Evolutionary conservation across 2,113 vertebrate species (phyloP), one percentile per base, ranked within the genome.

Genomic region (Xiphophorus maculatus): DNA sequence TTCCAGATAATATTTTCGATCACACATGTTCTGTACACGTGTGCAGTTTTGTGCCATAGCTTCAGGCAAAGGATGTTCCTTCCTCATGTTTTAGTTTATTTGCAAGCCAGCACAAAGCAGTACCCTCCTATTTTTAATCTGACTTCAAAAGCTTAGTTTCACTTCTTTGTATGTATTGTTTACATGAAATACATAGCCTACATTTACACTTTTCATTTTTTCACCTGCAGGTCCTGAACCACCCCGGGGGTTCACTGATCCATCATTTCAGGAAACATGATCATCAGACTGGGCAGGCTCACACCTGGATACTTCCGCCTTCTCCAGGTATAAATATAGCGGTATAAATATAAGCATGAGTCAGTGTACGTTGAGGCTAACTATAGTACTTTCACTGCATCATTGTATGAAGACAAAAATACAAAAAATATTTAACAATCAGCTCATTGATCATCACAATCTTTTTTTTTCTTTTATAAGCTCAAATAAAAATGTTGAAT

Each of bases 281-380:
- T 95, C 90, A 97, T 98, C 94, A 93, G 95, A 73, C 96, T 98
- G 76, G 94, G 94, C n/a, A 94, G 94, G 67, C 91, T 99, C 79
- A 98, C 97, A 9, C 97, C 97, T 1, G 96, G 97, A 35, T 99
- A 99, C 63, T 98, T 97, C 85, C 96, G 96, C 28, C 95, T 98
- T 74, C 94, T 98, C 54, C 97, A 98, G 95, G 97, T 98, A 79
- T 5, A 74, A 28, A 28, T 28, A 28, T 28, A 28, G 28, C 14
- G 11, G 25, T 11, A 25, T n/a, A 10, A 58, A 58, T n/a, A 58
- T 58, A n/a, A 58, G 22, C 7, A 54, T 3, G 51, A 10, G 5
- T 3, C 5, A 7, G 19, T 54, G 19, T 51, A 54, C 19, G 48
- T 11, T 37, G 35, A 37, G 35, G 10, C 35, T 37, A 37, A 37